Evolutionary conservation across 1,140 invertebrate species (phyloP), one percentile per base, ranked within the genome.

Genomic region (Leptinotarsa lineolata): DNA sequence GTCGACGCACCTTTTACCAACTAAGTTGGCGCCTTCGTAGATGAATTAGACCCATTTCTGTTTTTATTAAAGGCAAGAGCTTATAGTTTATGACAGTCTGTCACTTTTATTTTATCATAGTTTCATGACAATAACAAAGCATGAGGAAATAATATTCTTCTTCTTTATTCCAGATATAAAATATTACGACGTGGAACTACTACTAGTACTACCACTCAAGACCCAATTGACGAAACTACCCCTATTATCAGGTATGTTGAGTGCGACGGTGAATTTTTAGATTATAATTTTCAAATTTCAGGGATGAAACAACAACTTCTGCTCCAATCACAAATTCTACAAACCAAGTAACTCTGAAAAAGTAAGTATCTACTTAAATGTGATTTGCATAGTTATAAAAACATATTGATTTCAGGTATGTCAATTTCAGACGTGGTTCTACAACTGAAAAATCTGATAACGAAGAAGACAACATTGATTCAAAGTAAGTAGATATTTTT

Each of bases 401-500:
- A 45, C 16, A 18, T 3, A 11, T n/a, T 65, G 15, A 48, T 68
- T 4, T 68, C 54, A 68, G 58, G 54, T 68, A 68, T 39, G 4
- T 72, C 44, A 45, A 70, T 21, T 73, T 79, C 15, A 74, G 68
- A 72, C 73, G 77, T 59, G 76, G 76, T 68, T 70, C 73, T 22
- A 79, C 76, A 4, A 68, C 70, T n/a, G 68, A 22, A 72, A 45
- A 20, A 1, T 8, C 64, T 21, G 8, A 22, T 66, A 30, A 15
- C 39, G 54, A 6, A 13, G 15, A 16, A 16, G 24, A 70, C 21
- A 70, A 70, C 21, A 59, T n/a, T 59, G 59, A 54, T 54, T 54
- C 48, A 54, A 5, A 18, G 48, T 54, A 16, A 54, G 48, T 54
- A 30, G 30, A 30, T 30, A 30, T 39, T 11, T 39, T 39, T 11